phyloP scores from a whole-genome alignment of 1,140 invertebrate species.

The Choristoneura fumiferana region DNA sequence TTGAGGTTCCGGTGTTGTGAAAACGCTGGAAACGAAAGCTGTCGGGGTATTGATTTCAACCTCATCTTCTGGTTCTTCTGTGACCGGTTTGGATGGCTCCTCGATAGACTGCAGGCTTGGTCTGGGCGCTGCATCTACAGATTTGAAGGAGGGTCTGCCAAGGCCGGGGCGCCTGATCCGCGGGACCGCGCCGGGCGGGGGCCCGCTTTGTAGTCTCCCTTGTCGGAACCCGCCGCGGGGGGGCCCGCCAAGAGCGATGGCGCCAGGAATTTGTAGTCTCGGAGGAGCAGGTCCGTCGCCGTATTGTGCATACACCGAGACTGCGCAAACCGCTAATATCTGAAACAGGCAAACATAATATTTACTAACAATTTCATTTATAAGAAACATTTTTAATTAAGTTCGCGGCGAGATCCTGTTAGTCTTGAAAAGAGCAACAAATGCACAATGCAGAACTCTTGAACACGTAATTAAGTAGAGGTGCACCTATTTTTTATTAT shows the following conservation, averaged over 20 bases:
- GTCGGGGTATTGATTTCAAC: constrained; percentile 70
- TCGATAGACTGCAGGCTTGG: constrained; percentile 76
- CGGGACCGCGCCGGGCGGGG: constrained; percentile 44
- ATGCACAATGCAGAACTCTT: no score
- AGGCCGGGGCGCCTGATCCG: constrained; percentile 75
- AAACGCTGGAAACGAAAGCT: constrained; percentile 54
- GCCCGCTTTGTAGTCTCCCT: constrained; percentile 55
- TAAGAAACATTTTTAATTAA: no score
- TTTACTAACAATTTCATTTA: not conserved
- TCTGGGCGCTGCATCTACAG: constrained; percentile 70
- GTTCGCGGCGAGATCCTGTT: no score
- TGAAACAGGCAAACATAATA: constrained; percentile 47
- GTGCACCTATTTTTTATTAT: no score
- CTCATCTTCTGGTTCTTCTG: constrained; percentile 79
- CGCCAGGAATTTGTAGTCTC: constrained; percentile 81
- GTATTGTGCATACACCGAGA: constrained; percentile 72
- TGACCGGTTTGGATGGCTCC: constrained; percentile 78
- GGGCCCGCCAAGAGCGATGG: constrained; percentile 71
- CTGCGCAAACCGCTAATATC: constrained; percentile 71
- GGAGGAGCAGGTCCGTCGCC: constrained; percentile 74
- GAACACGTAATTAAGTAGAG: no score
- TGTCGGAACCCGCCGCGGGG: constrained; percentile 64
- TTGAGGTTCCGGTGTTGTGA: constrained; percentile 64
- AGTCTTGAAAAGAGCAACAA: no score
- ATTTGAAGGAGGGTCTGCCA: constrained; percentile 77